Base-by-base conservation (phyloP, 1,140 invertebrate genomes). In the Scaptomyza graminum region DNA sequence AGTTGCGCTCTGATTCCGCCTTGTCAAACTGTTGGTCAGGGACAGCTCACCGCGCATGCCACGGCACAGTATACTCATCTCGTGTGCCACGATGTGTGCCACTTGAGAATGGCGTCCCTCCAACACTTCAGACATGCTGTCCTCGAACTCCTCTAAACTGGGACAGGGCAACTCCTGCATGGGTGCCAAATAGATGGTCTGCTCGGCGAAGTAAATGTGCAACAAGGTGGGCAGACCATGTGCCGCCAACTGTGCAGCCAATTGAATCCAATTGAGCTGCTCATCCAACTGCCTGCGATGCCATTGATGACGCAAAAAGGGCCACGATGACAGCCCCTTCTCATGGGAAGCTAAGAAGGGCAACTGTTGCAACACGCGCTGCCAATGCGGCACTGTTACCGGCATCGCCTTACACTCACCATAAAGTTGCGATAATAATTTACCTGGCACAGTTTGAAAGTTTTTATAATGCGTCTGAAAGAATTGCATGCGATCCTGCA, bases 401-500 rank as follows among this genome's bases (percentile, higher is more conserved):
- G 18, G 0, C 18, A 3, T 64, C 13, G 34, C 8, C 6, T 67
- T 75, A 50, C 90, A 91, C 11, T 84, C 66, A 2, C 15, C 15
- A 25, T 91, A 91, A 0, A 91, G 46, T 28, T 84, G 69, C 0
- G 77, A 50, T 0, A 91, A 13, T 22, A 85, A 9, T 2, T 34
- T 56, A 0, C 90, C 90, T 0, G 85, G 63, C 8, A 60, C 3
- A 1, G 85, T 91, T 25, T 63, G 16, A 8, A 91, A 91, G 15
- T 79, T 70, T 4, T 2, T 13, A 43, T 79, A 51, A 11, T 85
- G 64, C 0, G 61, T 34, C 5, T 70, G n/a, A 51, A 91, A 91
- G 28, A 91, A 91, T 2, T 56, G 39, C 83, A 90, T 82, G 22
- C 80, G 71, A 66, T 91, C 90, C 61, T 91, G 79, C 13, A 74